Evolutionary conservation across 2,797 vertebrate species (phyloP).

Genomic region (Xenops minutus): DNA sequence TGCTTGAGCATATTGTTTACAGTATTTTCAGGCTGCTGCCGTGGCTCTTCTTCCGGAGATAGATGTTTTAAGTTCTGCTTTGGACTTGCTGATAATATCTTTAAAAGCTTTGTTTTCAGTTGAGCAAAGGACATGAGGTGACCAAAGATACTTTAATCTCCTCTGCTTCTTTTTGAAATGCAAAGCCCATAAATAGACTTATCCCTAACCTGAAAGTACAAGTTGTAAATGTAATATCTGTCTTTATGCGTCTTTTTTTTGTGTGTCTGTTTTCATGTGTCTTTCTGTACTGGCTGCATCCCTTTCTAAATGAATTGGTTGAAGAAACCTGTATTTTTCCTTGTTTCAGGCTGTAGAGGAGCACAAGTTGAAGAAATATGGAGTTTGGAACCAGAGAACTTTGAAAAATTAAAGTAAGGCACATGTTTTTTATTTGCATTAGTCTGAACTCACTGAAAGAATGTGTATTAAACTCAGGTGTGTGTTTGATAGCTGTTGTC

Average conservation of each 20-base stretch:
- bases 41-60: fast-evolving
- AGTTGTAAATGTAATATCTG: background rate
- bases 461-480: background rate
- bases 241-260: background rate
- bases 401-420: constrained; percentile 95
- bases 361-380: constrained; percentile 98
- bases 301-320: background rate
- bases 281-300: fast-evolving
- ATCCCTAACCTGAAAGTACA: fast-evolving
- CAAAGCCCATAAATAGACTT: background rate
- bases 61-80: background rate
- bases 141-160: background rate
- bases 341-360: constrained; percentile 89
- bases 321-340: background rate
- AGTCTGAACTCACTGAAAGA: background rate
- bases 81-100: background rate
- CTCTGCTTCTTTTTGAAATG: background rate
- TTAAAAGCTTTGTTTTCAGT: background rate
- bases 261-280: background rate
- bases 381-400: constrained; percentile 98
- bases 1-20: background rate
- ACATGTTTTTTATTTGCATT: background rate
- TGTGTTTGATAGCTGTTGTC: background rate
- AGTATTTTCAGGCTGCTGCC: background rate
- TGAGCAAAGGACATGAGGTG: background rate